These are phyloP conservation scores for Cryptocheilus praepositus DNA, from an alignment of 2,888 invertebrate genomes.

Conservation along the genomic window DNA sequence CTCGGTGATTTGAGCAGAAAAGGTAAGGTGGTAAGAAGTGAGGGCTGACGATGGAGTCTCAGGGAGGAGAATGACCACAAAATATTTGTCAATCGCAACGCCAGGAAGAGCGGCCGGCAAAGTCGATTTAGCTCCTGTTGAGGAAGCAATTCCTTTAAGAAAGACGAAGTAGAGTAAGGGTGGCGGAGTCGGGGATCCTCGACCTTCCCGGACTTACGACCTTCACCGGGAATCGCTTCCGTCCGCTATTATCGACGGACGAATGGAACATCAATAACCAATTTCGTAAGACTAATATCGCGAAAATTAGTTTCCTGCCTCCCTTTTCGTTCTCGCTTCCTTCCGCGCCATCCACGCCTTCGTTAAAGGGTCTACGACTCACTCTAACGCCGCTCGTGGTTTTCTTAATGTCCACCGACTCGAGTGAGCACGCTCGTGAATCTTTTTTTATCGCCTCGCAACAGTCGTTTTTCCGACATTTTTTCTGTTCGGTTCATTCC, in stretches of 20 bases:
- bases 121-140: conserved; percentile 62
- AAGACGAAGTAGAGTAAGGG: conserved; percentile 25
- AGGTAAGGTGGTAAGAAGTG: conserved; percentile 14
- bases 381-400: conserved; percentile 27
- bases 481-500: background rate
- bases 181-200: conserved; percentile 39
- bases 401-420: conserved; percentile 47
- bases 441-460: conserved; percentile 40
- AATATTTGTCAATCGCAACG: conserved; percentile 66
- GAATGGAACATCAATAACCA: conserved; percentile 70
- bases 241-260: conserved; percentile 58
- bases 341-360: conserved; percentile 19
- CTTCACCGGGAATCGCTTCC: conserved; percentile 58
- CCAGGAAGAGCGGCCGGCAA: conserved; percentile 40
- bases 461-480: conserved; percentile 15
- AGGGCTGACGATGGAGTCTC: conserved; percentile 15
- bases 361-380: conserved; percentile 47
- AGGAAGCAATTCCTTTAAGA: conserved; percentile 58
- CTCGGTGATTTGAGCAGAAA: background rate
- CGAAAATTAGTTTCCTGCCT: conserved; percentile 69
- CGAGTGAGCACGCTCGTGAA: conserved; percentile 41
- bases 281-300: conserved; percentile 72
- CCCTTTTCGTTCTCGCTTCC: conserved; percentile 25
- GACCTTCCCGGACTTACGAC: conserved; percentile 53
- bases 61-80: conserved; percentile 44